Evolutionary conservation across 2,888 invertebrate genomes (phyloP).

Genomic region (Caenorhabditis sp.): DNA sequence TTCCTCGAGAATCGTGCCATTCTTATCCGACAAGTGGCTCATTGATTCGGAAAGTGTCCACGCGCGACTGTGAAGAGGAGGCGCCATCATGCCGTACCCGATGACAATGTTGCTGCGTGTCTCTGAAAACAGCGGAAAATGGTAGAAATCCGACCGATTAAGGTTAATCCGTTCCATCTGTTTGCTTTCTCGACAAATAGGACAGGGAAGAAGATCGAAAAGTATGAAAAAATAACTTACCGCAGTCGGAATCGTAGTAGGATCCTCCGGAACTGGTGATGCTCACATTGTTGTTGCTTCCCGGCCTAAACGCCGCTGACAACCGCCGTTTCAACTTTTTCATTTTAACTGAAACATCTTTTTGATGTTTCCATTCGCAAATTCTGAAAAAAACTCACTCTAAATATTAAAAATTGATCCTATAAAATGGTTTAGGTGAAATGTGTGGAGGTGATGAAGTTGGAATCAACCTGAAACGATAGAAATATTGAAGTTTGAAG

Average conservation of each 20-base stretch:
- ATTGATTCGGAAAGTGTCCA: constrained; percentile 75
- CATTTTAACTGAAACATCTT: constrained; percentile 69
- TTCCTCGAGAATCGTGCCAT: constrained; percentile 73
- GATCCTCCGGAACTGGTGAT: constrained; percentile 57
- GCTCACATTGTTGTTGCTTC: constrained; percentile 62
- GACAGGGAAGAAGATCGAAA: background rate
- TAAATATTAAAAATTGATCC: constrained; percentile 34
- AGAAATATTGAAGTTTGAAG: background rate
- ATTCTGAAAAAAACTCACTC: constrained; percentile 13
- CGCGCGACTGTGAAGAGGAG: constrained; percentile 47
- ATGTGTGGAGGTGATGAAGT: constrained; percentile 13
- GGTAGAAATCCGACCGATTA: constrained; percentile 4
- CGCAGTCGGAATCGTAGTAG: constrained; percentile 64
- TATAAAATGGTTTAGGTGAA: constrained; percentile 38
- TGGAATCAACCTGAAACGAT: constrained; percentile 33
- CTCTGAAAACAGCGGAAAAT: constrained; percentile 41
- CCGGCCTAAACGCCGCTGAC: constrained; percentile 73
- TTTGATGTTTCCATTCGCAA: no score
- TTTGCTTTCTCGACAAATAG: constrained; percentile 9
- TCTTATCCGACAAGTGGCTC: constrained; percentile 75
- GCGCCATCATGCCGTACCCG: constrained; percentile 65
- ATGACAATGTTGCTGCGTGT: constrained; percentile 59
- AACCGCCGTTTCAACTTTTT: constrained; percentile 77
- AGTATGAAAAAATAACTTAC: constrained; percentile 20
- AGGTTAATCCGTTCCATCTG: constrained; percentile 26